Base-by-base conservation (phyloP, 2,888 invertebrate genomes). In the Halictus quadricinctus region DNA sequence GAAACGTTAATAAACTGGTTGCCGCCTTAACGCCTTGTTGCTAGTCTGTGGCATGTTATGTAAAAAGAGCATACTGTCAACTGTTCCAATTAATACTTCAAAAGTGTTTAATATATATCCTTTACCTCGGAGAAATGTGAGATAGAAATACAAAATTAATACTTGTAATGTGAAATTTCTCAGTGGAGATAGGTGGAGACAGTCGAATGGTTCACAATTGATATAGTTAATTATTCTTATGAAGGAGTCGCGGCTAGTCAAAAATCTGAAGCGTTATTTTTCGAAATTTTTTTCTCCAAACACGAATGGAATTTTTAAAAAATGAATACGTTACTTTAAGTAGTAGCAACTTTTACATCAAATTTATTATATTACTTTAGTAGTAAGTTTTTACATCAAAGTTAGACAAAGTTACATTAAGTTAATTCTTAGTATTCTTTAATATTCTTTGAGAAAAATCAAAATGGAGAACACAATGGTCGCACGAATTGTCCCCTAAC, bases 401-500 rank as follows among this genome's bases (percentile, higher is more conserved):
- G 58, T n/a, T n/a, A n/a, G n/a, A n/a, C n/a, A n/a, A n/a, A n/a
- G n/a, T n/a, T n/a, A n/a, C n/a, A n/a, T n/a, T n/a, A n/a, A n/a
- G n/a, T n/a, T n/a, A n/a, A n/a, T 36, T 36, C 36, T 36, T 36
- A 36, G 36, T 36, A 25, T 25, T 60, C 25, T 64, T 7, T 29
- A 36, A 2, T 36, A 25, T 25, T 60, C 25, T 64, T 15, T 29
- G 13, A 3, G 15, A 64, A 64, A 29, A 64, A 70, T 13, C n/a
- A n/a, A 70, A 43, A 43, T 43, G n/a, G 70, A 13, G 43, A 70
- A 12, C 70, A 43, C n/a, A 21, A 21, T 70, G 21, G 70, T 70
- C 18, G 64, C 13, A 72, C 36, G 70, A 72, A 81, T 79, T 81
- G 72, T 43, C 25, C 29, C 36, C 79, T 29, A 75, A 72, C 29